These are phyloP conservation scores for Mastomys natalensis DNA, from an alignment of 2,113 vertebrate species.

Conservation along the genomic window DNA sequence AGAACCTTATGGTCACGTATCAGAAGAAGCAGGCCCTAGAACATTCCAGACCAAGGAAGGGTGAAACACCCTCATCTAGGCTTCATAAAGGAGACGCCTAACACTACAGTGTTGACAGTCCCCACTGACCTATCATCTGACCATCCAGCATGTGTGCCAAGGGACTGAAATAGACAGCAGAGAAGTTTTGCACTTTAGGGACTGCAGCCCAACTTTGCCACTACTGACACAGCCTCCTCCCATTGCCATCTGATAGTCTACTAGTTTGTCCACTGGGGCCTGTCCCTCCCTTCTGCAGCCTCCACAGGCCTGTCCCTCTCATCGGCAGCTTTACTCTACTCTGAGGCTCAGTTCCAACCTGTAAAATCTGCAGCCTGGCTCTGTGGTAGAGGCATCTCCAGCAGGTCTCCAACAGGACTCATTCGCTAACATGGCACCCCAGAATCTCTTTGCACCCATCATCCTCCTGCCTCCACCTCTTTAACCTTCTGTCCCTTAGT, in stretches of 20 bases:
- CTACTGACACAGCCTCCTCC: neutral
- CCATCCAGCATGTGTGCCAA: neutral
- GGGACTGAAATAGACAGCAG: neutral
- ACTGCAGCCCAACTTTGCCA: neutral
- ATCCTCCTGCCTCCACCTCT: neutral
- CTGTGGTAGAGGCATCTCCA: too few relatives aligned
- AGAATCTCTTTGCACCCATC: neutral
- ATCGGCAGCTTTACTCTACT: neutral
- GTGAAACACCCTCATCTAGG: neutral
- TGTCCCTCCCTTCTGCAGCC: neutral
- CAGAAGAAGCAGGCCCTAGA: neutral
- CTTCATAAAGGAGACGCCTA: neutral
- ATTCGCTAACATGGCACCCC: neutral
- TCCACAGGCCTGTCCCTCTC: neutral
- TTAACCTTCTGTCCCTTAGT: neutral
- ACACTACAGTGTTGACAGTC: neutral
- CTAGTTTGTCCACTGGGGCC: neutral
- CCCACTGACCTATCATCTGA: neutral
- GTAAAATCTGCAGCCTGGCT: neutral
- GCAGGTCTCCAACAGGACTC: neutral
- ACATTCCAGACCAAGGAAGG: neutral
- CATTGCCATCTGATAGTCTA: too few relatives aligned
- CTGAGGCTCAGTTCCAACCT: neutral
- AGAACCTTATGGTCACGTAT: neutral
- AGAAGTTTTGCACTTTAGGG: neutral